A percentile compares a stretch with the other conserved stretches of the same genome.
These are phyloP conservation scores for Heliconius sara DNA, from an alignment of 2,888 invertebrate species.

Conservation along the genomic window DNA sequence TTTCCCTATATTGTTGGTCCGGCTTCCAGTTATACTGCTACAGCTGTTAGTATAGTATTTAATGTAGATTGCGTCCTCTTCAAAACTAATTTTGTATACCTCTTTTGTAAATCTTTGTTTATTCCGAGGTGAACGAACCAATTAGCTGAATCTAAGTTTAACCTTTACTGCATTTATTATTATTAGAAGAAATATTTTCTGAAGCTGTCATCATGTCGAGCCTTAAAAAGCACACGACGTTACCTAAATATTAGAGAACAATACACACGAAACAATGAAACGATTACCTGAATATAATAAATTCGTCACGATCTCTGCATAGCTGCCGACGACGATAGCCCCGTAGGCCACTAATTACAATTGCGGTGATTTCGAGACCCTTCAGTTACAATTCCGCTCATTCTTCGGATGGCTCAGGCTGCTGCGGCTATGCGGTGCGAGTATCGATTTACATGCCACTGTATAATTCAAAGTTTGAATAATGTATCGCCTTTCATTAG, in stretches of 20 bases:
- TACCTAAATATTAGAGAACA: not conserved
- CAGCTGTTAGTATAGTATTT: slow-evolving; percentile 45
- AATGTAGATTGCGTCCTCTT: slow-evolving; percentile 45
- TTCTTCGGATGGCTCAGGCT: slow-evolving; percentile 70
- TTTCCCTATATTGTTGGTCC: slow-evolving; percentile 50
- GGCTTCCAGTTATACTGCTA: slow-evolving; percentile 43
- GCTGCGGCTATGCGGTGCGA: slow-evolving; percentile 80
- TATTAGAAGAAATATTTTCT: not conserved
- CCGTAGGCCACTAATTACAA: slow-evolving; percentile 49
- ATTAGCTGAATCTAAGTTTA: not conserved
- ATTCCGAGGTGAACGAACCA: not conserved
- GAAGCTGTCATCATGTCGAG: not conserved
- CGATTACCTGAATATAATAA: slow-evolving; percentile 45
- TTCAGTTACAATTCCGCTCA: slow-evolving; percentile 58
- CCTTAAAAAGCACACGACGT: not conserved
- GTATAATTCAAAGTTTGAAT: slow-evolving; percentile 84
- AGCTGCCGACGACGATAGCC: slow-evolving; percentile 42
- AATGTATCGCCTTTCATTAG: slow-evolving; percentile 84
- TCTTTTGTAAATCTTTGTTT: not conserved
- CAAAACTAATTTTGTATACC: slow-evolving; percentile 28
- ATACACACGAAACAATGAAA: slow-evolving; percentile 29
- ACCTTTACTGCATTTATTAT: not conserved
- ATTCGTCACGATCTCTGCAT: slow-evolving; percentile 46
- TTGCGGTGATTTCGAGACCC: slow-evolving; percentile 51
- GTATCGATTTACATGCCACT: slow-evolving; percentile 83